phyloP scores from a whole-genome alignment of 2,797 vertebrate genomes.

The Potorous gilbertii region DNA sequence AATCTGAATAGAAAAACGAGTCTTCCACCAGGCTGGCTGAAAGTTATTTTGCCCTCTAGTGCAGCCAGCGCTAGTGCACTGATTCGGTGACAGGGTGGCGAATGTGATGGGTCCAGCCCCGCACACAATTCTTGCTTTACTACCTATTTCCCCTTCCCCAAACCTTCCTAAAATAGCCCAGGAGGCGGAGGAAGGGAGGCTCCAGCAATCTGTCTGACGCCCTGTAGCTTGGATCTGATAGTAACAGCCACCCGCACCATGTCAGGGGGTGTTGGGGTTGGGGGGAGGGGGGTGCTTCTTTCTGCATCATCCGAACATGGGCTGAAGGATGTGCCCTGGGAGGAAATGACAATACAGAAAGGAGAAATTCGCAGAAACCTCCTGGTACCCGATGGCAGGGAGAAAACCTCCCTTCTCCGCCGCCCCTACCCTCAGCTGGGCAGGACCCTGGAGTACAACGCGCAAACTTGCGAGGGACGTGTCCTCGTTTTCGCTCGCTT shows the following conservation, averaged over 20 bases:
- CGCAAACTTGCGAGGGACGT: slow-evolving; percentile 66
- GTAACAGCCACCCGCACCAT: slow-evolving; percentile 50
- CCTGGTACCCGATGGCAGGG: not conserved
- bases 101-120: not conserved
- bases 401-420: not conserved
- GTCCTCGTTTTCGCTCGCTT: not conserved
- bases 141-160: slow-evolving; percentile 26
- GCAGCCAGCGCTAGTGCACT: slow-evolving; percentile 48
- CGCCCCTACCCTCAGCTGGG: not conserved
- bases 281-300: not conserved
- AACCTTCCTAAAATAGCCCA: slow-evolving; percentile 64
- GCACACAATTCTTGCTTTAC: not conserved
- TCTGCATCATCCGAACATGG: not conserved
- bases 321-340: slow-evolving; percentile 31
- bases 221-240: slow-evolving; percentile 35
- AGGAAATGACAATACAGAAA: slow-evolving; percentile 70
- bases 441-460: slow-evolving; percentile 8
- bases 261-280: not conserved
- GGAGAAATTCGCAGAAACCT: slow-evolving; percentile 40
- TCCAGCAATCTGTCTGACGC: slow-evolving; percentile 34
- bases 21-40: slow-evolving; percentile 57
- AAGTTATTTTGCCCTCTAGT: slow-evolving; percentile 71
- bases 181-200: slow-evolving; percentile 65
- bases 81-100: slow-evolving; percentile 2
- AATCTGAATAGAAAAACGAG: not conserved